Percentiles rank a stretch among this genome's conserved stretches.
Conservation (phyloP, 2,888 invertebrate species). For the Caenorhabditis uteleia region DNA sequence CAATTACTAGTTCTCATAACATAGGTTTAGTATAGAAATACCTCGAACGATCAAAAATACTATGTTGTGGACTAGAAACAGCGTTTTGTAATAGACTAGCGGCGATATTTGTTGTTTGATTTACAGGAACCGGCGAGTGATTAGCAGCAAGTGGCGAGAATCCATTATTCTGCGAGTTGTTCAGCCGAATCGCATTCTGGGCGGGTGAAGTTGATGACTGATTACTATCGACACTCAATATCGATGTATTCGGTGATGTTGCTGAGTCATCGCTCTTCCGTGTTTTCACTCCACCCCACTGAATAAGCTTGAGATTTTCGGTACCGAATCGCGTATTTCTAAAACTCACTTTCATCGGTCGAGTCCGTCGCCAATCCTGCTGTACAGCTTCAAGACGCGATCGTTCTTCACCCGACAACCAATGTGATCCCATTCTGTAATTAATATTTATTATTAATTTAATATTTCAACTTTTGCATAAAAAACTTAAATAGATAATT, state of each 20-base stretch:
- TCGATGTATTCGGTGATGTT: constrained; percentile 1
- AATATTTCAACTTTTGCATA: no score
- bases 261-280: constrained; percentile 18
- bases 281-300: constrained; percentile 24
- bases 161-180: not conserved
- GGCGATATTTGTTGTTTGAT: constrained; percentile 33
- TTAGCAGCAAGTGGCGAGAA: constrained; percentile 8
- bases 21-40: constrained; percentile 1
- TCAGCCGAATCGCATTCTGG: no score
- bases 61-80: constrained; percentile 37
- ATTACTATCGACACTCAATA: constrained; percentile 3
- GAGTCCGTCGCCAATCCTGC: constrained; percentile 64
- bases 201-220: constrained; percentile 9
- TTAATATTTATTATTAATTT: not conserved
- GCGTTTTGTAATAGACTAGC: constrained; percentile 30
- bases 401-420: constrained; percentile 64
- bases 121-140: constrained; percentile 17
- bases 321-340: no score
- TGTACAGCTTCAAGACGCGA: constrained; percentile 67
- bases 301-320: constrained; percentile 3
- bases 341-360: constrained; percentile 54
- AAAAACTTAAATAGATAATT: no score
- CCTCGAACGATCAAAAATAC: constrained; percentile 35
- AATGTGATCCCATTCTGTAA: constrained; percentile 49
- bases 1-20: no score